Base-by-base conservation (phyloP, 1,140 invertebrate genomes). In the Drosophila triauraria region DNA sequence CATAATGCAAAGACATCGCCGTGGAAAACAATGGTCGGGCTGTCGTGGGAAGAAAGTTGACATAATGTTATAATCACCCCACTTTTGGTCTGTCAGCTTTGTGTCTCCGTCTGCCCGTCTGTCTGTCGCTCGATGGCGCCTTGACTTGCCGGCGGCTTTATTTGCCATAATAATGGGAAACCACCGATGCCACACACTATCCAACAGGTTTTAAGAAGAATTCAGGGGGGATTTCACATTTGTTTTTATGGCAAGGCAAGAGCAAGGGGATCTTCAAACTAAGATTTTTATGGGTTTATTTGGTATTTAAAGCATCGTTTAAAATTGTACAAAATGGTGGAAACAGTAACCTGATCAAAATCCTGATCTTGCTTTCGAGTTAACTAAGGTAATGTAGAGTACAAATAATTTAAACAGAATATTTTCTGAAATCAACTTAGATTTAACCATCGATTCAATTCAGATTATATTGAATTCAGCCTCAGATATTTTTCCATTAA, bases 31-130 rank as follows among this genome's bases (percentile, higher is more conserved):
- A 85, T 86, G 61, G 61, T 63, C 25, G 61, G 47, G 56, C 32
- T 62, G 79, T 85, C 85, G 85, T 88, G 85, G 85, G 85, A 88
- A 90, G 85, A 88, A 88, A 88, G 85, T 88, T 88, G 85, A 88
- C 85, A 88, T 88, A 88, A 88, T 88, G 85, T 84, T 90, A 88
- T 88, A 88, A 88, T 88, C 85, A 84, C 54, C 78, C 72, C 50
- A 88, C 84, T 88, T 80, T 76, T 78, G 53, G 68, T 65, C 67
- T 70, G 43, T 65, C 60, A 60, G 70, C 78, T 78, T 62, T 75
- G 58, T 78, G 80, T 38, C 32, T 35, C 32, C 32, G 32, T 35
- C 51, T 38, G 20, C 20, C 20, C 20, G n/a, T 17, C 48, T 12
- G 27, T 53, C 51, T 13, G 50, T 50, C 67, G 67, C 53, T 71